Conservation (phyloP, 2,888 invertebrate genomes). For the Dinocampus coccinellae region DNA sequence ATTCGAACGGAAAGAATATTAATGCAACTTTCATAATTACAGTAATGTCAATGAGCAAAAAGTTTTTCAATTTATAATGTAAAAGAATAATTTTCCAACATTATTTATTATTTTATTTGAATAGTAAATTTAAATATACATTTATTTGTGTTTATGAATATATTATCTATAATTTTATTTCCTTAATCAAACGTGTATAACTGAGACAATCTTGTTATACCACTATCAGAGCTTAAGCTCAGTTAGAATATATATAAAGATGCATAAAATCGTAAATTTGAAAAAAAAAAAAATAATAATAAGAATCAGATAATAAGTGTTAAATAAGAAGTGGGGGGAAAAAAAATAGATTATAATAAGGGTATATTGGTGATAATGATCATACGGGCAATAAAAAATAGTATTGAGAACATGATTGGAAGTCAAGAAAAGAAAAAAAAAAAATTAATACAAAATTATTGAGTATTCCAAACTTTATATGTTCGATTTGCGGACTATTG, state of each 20-base stretch:
- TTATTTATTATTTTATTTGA: background rate
- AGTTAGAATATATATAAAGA: conserved; percentile 28
- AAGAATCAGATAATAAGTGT: too few relatives aligned
- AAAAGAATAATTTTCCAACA: background rate
- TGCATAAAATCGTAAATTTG: background rate
- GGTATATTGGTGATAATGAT: conserved; percentile 18
- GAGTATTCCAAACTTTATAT: conserved; percentile 43
- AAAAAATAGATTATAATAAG: conserved; percentile 10
- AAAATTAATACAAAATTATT: conserved; percentile 42
- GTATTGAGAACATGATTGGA: conserved; percentile 24
- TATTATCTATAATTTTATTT: conserved; percentile 44
- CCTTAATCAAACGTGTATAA: conserved; percentile 56
- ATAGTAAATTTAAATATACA: conserved; percentile 1
- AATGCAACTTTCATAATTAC: conserved; percentile 9
- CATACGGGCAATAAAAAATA: conserved; percentile 12
- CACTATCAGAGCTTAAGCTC: conserved; percentile 50
- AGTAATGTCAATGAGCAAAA: conserved; percentile 37
- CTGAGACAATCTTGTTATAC: conserved; percentile 55
- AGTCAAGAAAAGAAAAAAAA: conserved; percentile 9
- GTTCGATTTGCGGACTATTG: conserved; percentile 64
- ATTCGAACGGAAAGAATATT: background rate
- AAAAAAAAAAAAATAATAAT: conserved; percentile 19
- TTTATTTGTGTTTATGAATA: conserved; percentile 38
- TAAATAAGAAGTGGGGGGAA: conserved; percentile 3
- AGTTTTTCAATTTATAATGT: conserved; percentile 45